Evolutionary conservation across 2,113 vertebrate genomes (phyloP).

Genomic region (Cygnus atratus): DNA sequence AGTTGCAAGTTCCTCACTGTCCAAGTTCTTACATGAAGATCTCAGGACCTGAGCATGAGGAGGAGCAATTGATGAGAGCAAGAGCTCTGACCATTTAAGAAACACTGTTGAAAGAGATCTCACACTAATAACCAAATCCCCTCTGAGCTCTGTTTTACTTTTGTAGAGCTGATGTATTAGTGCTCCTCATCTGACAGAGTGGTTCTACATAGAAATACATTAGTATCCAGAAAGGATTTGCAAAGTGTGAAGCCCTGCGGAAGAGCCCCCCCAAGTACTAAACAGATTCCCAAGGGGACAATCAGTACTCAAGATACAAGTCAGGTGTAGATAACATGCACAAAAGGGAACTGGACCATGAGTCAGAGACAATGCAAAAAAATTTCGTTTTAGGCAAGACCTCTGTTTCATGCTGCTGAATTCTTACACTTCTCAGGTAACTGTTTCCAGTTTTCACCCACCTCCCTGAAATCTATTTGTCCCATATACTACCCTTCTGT

Average conservation of each 20-base stretch:
- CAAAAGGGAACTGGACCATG: not conserved
- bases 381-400: not conserved
- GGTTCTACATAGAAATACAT: not conserved
- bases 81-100: not conserved
- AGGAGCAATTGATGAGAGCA: not conserved
- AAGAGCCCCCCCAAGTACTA: not conserved
- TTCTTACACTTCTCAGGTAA: not conserved
- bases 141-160: not conserved
- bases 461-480: not conserved
- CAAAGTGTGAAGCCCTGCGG: not conserved
- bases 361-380: not conserved
- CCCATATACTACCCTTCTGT: not conserved
- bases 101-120: not conserved
- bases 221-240: not conserved
- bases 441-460: not conserved
- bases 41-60: not conserved
- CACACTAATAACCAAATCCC: not conserved
- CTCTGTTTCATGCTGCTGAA: not conserved
- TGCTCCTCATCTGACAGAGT: fast-evolving
- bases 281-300: not conserved
- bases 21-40: not conserved
- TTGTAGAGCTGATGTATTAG: not conserved
- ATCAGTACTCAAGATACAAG: not conserved
- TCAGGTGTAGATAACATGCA: not conserved
- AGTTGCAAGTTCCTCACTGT: not conserved